Base-by-base conservation (phyloP, 2,888 invertebrate species). In the Lepidocyrtoides sp. region DNA sequence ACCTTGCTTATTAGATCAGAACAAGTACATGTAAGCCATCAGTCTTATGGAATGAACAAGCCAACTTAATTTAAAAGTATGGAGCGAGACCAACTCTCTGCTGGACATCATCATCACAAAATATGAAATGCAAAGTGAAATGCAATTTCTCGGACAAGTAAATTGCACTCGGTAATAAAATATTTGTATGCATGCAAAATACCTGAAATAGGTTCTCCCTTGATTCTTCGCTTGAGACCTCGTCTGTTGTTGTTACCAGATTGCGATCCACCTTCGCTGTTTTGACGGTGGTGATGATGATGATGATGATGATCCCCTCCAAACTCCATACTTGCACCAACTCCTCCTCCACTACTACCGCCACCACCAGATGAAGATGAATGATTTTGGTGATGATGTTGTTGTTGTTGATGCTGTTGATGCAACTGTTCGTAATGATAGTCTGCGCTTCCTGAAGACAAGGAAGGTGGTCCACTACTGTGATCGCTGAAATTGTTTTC, bases 401-500 rank as follows among this genome's bases (percentile, higher is more conserved):
- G 75, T 17, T 57, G 44, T 4, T 54, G 75, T 17, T 57, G 44
- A n/a, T 87, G 87, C 20, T 90, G 89, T 32, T 72, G 75, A 23
- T 81, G 66, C 36, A 79, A 26, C 14, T 77, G 90, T 23, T 90
- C 77, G 29, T 82, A 51, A 72, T 81, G 54, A 75, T 87, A 75
- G 48, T 87, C 81, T n/a, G 54, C 90, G 29, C 84, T 63, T 1
- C 75, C 60, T 4, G 82, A 79, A 2, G 75, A 44, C 36, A 89
- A 32, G 5, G 90, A 84, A 14, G 84, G 84, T 23, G 87, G 86
- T 23, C 91, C 91, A 41, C 91, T 87, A 60, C 91, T 87, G 44
- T 66, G 41, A 63, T 91, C 91, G 87, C 91, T 91, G 44, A 91
- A 91, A 72, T 91, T 91, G 44, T 91, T 86, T 63, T 91, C 91